A percentile compares a stretch with the other conserved stretches of the same genome.
These are phyloP conservation scores for Centropristis striata DNA, from an alignment of 2,113 vertebrate species.

Conservation along the genomic window DNA sequence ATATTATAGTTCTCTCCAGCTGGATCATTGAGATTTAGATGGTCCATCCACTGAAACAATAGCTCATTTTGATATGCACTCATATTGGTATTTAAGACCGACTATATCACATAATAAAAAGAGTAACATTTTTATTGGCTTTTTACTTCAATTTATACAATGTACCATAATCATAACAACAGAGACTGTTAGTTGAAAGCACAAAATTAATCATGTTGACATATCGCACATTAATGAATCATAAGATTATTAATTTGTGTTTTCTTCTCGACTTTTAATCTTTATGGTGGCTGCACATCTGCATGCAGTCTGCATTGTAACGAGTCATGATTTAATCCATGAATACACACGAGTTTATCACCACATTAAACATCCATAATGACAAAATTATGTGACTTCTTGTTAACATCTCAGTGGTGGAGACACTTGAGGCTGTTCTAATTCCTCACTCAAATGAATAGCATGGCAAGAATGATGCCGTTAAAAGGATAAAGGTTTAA, in stretches of 20 bases:
- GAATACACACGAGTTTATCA: constrained; percentile 1
- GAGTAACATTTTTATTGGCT: constrained; percentile 22
- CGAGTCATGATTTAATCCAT: constrained; percentile 19
- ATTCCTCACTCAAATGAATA: neutral
- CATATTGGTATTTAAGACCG: constrained; percentile 18
- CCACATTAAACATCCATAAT: constrained; percentile 35
- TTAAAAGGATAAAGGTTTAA: neutral
- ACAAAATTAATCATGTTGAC: constrained; percentile 37
- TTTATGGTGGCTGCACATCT: constrained; percentile 9
- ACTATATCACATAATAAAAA: constrained; percentile 40
- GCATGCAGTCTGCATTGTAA: constrained; percentile 2
- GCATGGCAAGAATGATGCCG: neutral
- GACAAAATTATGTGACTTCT: constrained; percentile 9
- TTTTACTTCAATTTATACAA: constrained; percentile 18
- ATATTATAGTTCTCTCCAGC: constrained; percentile 9
- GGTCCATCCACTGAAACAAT: constrained; percentile 3
- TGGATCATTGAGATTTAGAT: constrained; percentile 16
- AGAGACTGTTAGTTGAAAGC: constrained; percentile 5
- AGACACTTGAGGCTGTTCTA: neutral
- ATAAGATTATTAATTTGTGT: constrained; percentile 26
- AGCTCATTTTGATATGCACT: constrained; percentile 37
- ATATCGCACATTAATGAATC: constrained; percentile 19
- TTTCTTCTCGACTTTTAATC: constrained; percentile 21
- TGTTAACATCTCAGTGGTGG: constrained; percentile 15
- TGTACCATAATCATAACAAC: neutral